These are phyloP conservation scores for Intellagama lesueurii DNA, from an alignment of 2,797 vertebrate genomes.

Conservation along the genomic window DNA sequence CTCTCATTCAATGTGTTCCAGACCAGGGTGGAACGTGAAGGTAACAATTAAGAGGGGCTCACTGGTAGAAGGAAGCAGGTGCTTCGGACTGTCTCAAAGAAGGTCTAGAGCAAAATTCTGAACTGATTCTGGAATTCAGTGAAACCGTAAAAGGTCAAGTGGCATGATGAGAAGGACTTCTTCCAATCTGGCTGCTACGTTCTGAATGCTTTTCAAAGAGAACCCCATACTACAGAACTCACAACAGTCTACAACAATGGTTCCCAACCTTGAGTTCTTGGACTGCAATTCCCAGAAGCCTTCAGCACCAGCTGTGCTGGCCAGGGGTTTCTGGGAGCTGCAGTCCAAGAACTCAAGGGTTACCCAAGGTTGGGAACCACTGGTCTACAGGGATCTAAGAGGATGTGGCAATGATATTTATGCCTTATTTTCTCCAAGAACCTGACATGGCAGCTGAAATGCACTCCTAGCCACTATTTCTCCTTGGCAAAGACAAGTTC, in stretches of 20 bases:
- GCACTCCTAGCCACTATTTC: no score
- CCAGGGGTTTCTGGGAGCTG: neutral
- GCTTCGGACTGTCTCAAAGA: no score
- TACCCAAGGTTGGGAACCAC: no score
- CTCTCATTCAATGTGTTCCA: neutral
- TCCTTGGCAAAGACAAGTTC: no score
- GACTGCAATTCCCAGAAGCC: neutral
- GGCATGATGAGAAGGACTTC: neutral
- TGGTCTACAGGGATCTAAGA: neutral
- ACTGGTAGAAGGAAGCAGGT: neutral
- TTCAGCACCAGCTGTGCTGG: neutral
- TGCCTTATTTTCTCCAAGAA: no score
- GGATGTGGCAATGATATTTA: neutral
- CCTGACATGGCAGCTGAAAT: no score
- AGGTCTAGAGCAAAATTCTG: neutral
- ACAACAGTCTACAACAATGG: neutral
- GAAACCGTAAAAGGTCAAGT: neutral
- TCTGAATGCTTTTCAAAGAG: neutral
- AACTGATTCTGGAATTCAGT: neutral
- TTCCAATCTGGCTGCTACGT: neutral
- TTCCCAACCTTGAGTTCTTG: neutral
- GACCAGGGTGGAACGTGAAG: neutral
- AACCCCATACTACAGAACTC: neutral
- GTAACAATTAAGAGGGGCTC: neutral
- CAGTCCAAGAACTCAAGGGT: no score